Conservation (phyloP, 2,888 invertebrate genomes). For the Metacarcinus magister region DNA sequence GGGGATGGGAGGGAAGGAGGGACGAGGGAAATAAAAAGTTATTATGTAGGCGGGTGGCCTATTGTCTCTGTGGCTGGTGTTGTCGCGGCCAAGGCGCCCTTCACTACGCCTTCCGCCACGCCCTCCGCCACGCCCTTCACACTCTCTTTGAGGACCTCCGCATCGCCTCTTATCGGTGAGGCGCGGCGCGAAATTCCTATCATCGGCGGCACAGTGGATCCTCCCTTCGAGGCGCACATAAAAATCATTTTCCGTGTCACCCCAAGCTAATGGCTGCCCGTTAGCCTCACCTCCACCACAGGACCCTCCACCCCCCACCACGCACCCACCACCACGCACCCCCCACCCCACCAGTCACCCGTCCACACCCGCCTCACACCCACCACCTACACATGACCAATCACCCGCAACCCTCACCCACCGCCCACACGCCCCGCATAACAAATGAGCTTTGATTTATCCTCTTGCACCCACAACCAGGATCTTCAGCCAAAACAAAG, state of each 20-base stretch:
- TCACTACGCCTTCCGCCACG: neutral
- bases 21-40: neutral
- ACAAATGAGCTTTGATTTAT: slow-evolving; percentile 8
- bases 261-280: slow-evolving; percentile 65
- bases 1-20: neutral
- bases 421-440: neutral
- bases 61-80: neutral
- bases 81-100: neutral
- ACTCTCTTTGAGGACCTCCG: neutral
- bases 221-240: slow-evolving; percentile 63
- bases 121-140: neutral
- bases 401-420: neutral
- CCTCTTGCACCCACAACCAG: neutral
- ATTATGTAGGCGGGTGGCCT: slow-evolving; percentile 19
- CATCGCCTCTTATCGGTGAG: slow-evolving; percentile 56
- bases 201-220: slow-evolving; percentile 41
- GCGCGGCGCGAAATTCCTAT: slow-evolving; percentile 66
- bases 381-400: slow-evolving; percentile 11
- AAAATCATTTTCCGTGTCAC: slow-evolving; percentile 66
- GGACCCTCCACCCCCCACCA: neutral
- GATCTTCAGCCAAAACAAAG: slow-evolving; percentile 15
- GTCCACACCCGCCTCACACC: neutral
- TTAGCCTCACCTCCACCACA: slow-evolving; percentile 48
- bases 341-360: neutral
- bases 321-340: slow-evolving; percentile 3